Conservation (phyloP, 1,140 invertebrate genomes). For the Scylla paramamosain region DNA sequence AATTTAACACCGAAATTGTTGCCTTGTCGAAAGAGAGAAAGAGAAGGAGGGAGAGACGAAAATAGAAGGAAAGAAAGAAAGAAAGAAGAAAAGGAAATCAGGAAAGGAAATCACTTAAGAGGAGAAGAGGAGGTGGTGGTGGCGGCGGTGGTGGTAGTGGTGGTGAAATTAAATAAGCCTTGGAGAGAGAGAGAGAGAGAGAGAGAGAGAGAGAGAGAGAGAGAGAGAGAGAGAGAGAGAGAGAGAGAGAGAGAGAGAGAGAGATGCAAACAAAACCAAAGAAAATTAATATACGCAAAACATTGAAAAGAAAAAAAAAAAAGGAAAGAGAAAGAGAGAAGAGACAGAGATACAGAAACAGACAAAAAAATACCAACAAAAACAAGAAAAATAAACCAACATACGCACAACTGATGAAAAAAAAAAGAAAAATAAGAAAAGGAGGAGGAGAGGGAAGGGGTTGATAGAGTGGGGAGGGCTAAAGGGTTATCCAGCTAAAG, state of each 20-base stretch:
- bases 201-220: constrained; percentile 43
- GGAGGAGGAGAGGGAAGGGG: too few relatives aligned
- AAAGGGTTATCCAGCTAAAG: neutral
- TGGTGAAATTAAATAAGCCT: neutral
- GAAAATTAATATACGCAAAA: neutral
- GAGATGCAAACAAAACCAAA: neutral
- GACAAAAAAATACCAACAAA: too few relatives aligned
- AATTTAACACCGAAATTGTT: too few relatives aligned
- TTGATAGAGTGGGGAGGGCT: neutral
- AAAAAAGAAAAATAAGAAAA: too few relatives aligned
- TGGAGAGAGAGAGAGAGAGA: neutral
- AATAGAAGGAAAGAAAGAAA: neutral
- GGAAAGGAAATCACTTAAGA: neutral
- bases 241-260: neutral
- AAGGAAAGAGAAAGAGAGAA: too few relatives aligned
- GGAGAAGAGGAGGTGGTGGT: neutral
- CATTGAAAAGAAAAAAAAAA: neutral
- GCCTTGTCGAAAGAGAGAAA: neutral
- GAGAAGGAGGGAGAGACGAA: neutral
- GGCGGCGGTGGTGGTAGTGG: neutral
- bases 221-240: neutral
- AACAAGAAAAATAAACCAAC: too few relatives aligned
- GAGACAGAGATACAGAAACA: too few relatives aligned
- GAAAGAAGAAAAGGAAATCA: constrained; percentile 6
- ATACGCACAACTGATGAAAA: too few relatives aligned